phyloP scores from a whole-genome alignment of 2,888 invertebrate species.

The Drosophila sordidula region DNA sequence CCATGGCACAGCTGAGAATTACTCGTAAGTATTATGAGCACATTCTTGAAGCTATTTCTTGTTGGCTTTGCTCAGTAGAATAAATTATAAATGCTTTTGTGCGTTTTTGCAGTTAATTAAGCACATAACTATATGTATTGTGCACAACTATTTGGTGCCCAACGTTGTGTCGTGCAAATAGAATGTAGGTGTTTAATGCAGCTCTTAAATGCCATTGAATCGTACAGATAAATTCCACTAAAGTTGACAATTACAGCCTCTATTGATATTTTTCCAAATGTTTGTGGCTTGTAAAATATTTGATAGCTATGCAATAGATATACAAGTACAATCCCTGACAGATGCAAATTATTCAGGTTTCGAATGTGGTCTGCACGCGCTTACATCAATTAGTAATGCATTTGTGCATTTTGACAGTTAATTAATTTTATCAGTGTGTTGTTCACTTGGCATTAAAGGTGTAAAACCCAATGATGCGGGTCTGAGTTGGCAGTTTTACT shows the following conservation, averaged over 20 bases:
- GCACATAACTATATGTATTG: constrained; percentile 1
- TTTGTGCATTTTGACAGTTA: not conserved
- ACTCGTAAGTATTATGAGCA: constrained; percentile 30
- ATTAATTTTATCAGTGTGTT: not conserved
- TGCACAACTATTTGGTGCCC: not conserved
- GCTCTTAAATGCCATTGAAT: not conserved
- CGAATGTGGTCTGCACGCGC: not conserved
- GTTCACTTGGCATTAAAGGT: not conserved
- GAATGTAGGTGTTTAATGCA: not conserved
- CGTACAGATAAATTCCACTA: not conserved
- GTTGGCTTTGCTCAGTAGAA: constrained; percentile 14
- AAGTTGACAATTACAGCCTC: not conserved
- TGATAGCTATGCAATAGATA: not conserved
- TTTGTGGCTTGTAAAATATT: not conserved
- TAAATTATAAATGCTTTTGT: constrained; percentile 33
- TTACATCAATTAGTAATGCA: not conserved
- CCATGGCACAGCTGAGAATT: constrained; percentile 6
- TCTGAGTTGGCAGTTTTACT: not conserved
- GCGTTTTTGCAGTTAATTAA: constrained; percentile 25
- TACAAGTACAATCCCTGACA: not conserved
- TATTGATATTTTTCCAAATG: not conserved
- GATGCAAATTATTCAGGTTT: not conserved
- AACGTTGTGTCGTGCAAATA: not conserved
- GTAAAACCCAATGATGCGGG: too few species aligned
- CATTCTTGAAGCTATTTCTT: constrained; percentile 35